A percentile compares a stretch with the other conserved stretches of the same genome.
Conservation (phyloP, 1,140 invertebrate species). For the Zaprionus africanus region DNA sequence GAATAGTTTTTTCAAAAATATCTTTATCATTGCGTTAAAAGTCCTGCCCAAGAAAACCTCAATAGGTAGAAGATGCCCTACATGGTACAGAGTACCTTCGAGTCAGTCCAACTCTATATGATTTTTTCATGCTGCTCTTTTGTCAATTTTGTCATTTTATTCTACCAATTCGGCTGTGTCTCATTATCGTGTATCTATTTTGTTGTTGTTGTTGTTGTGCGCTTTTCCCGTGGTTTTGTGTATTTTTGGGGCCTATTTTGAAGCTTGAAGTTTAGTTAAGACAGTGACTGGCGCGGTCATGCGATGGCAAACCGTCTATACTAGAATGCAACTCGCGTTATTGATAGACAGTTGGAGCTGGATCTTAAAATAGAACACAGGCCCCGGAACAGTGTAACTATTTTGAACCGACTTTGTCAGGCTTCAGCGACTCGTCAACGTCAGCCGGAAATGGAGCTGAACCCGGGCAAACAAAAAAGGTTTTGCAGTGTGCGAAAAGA, state of each 20-base stretch:
- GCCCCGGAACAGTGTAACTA: not conserved
- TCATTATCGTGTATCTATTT: conserved; percentile 1
- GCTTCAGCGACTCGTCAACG: conserved; percentile 4
- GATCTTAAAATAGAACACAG: conserved; percentile 3
- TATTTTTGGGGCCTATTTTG: not conserved
- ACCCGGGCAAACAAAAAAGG: not conserved
- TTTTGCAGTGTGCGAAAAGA: too few relatives aligned
- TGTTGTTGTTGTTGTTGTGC: not conserved
- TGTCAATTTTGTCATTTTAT: conserved; percentile 8
- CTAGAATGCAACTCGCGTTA: not conserved
- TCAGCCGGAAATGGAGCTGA: conserved; percentile 5
- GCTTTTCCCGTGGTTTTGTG: not conserved
- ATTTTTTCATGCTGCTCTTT: not conserved
- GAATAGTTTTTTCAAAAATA: not conserved
- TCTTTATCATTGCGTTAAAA: not conserved
- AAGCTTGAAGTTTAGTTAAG: not conserved
- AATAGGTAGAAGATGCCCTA: not conserved
- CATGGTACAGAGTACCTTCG: not conserved
- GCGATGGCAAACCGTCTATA: not conserved
- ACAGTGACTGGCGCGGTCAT: conserved; percentile 6
- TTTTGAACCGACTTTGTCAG: not conserved
- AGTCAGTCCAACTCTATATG: not conserved
- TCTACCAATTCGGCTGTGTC: not conserved
- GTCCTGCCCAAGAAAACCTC: not conserved
- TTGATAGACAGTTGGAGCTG: conserved; percentile 3